Conservation (phyloP, 2,888 invertebrate species). For the Rhagophthalmus giganteus region DNA sequence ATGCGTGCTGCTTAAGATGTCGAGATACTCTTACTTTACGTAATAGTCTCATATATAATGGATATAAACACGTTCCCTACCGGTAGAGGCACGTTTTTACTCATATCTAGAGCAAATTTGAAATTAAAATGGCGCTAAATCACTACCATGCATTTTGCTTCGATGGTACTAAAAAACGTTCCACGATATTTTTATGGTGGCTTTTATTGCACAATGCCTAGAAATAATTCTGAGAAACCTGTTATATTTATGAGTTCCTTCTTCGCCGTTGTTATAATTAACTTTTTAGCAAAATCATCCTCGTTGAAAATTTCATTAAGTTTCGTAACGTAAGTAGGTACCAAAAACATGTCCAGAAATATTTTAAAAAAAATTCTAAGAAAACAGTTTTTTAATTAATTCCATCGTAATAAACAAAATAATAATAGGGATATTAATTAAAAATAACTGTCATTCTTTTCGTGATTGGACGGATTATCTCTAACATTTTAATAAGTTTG, state of each 20-base stretch:
- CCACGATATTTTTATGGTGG: slow-evolving; percentile 1
- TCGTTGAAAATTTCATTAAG: neutral
- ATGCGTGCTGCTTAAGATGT: slow-evolving; percentile 3
- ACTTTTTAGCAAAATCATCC: slow-evolving; percentile 1
- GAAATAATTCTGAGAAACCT: slow-evolving; percentile 7
- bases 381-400: neutral
- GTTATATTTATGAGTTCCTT: slow-evolving; percentile 4
- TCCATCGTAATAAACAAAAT: neutral
- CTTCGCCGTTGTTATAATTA: slow-evolving; percentile 2
- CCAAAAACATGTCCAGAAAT: neutral
- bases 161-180: slow-evolving; percentile 4
- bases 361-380: neutral
- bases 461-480: neutral
- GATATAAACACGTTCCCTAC: neutral
- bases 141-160: neutral
- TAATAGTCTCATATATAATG: slow-evolving; percentile 6
- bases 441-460: neutral
- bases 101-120: slow-evolving; percentile 4
- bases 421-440: neutral
- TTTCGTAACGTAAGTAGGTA: neutral
- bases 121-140: slow-evolving; percentile 6
- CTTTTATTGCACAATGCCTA: slow-evolving; percentile 1
- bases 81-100: neutral
- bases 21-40: slow-evolving; percentile 6
- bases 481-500: neutral